Conservation (phyloP, 2,888 invertebrate genomes). For the Elysia crispata region DNA sequence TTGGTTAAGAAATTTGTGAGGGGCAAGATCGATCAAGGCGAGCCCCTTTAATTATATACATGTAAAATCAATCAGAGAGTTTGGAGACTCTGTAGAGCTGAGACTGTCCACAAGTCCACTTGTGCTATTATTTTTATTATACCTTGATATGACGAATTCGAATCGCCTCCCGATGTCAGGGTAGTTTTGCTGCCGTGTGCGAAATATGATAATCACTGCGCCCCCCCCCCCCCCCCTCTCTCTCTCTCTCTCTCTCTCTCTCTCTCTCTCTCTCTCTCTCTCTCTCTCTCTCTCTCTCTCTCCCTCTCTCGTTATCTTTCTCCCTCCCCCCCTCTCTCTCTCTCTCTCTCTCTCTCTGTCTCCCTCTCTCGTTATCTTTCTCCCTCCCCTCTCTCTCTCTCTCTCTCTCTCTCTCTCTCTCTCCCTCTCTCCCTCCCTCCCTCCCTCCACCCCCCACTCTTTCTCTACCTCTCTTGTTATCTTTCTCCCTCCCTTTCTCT, state of each 20-base stretch:
- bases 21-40: too few relatives aligned
- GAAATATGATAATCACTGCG: background rate
- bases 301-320: too few relatives aligned
- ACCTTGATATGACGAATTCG: too few relatives aligned
- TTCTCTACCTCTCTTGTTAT: background rate
- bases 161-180: too few relatives aligned
- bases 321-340: background rate
- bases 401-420: background rate
- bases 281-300: background rate
- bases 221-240: background rate
- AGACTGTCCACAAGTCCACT: too few relatives aligned
- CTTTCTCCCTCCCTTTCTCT: background rate
- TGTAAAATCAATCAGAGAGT: too few relatives aligned
- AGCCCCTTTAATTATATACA: too few relatives aligned
- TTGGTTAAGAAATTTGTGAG: too few relatives aligned
- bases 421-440: background rate
- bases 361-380: background rate
- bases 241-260: constrained; percentile 35
- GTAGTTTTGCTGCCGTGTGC: too few relatives aligned
- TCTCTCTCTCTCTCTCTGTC: background rate
- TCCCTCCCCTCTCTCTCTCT: constrained; percentile 5
- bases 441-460: background rate
- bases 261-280: constrained; percentile 18
- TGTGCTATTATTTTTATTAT: too few relatives aligned
- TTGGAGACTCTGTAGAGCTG: too few relatives aligned